Evolutionary conservation across 2,797 vertebrate species (phyloP).

Genomic region (Danio albolineatus): DNA sequence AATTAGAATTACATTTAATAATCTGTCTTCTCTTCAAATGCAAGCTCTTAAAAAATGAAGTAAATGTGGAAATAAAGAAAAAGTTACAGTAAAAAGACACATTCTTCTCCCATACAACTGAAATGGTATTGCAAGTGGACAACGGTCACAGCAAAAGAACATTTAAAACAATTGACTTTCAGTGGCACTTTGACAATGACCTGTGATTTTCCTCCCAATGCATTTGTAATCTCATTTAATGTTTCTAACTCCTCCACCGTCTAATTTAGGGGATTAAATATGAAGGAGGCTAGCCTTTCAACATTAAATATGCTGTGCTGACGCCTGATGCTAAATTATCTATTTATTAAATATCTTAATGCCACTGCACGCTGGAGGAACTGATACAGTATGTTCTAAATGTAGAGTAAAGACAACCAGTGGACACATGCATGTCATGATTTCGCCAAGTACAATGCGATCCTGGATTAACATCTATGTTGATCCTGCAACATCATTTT

Average conservation of each 20-base stretch:
- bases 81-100: constrained; percentile 23
- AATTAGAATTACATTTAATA: constrained; percentile 2
- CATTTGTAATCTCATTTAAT: constrained; percentile 85
- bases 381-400: not conserved
- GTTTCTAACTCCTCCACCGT: constrained; percentile 77
- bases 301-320: constrained; percentile 69
- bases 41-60: not conserved
- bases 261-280: constrained; percentile 83
- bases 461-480: no score
- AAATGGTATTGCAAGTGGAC: constrained; percentile 17
- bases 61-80: not conserved
- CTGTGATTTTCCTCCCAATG: constrained; percentile 77
- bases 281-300: constrained; percentile 74
- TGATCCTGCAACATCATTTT: no score
- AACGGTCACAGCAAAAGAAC: constrained; percentile 65
- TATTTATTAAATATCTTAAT: constrained; percentile 23
- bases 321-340: constrained; percentile 7
- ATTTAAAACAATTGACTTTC: constrained; percentile 78
- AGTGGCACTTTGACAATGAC: constrained; percentile 75
- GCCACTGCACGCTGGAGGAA: constrained; percentile 29
- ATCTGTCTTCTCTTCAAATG: not conserved
- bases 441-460: no score
- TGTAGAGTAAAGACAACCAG: not conserved
- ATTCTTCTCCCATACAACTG: no score
- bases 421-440: no score